These are phyloP conservation scores for Hymenochirus boettgeri DNA, from an alignment of 2,113 vertebrate species.

Conservation along the genomic window DNA sequence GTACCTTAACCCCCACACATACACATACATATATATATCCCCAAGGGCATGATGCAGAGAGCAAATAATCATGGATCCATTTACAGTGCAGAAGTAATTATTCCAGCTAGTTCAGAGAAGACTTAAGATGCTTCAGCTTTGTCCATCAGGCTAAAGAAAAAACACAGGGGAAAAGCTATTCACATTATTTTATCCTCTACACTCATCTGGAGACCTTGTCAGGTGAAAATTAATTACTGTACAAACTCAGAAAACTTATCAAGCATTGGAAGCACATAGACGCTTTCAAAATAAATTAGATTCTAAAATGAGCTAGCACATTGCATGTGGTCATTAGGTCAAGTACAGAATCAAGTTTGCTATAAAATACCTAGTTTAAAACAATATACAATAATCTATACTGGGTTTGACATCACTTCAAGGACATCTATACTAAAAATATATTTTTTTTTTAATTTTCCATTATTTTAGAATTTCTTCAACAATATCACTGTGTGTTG, in stretches of 20 bases:
- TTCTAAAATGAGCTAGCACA: constrained; percentile 21
- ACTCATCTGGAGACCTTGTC: constrained; percentile 21
- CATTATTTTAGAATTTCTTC: no score
- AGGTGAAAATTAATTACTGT: constrained; percentile 38
- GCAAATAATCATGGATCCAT: background rate
- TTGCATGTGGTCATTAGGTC: constrained; percentile 22
- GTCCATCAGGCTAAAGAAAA: background rate
- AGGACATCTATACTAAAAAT: no score
- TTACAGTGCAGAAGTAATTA: background rate
- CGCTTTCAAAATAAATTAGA: constrained; percentile 40
- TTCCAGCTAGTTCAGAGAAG: background rate
- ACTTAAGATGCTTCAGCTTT: constrained; percentile 8
- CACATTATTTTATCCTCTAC: constrained; percentile 10
- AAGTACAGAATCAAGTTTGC: constrained; percentile 26
- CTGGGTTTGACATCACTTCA: no score
- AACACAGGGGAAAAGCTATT: constrained; percentile 1
- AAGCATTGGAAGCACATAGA: constrained; percentile 36
- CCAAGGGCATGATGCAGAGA: constrained; percentile 10
- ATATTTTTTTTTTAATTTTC: no score
- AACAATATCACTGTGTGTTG: no score
- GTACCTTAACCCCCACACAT: no score
- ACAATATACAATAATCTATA: no score
- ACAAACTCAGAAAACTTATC: constrained; percentile 34
- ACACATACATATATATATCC: no score
- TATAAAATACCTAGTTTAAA: no score